Evolutionary conservation across 2,797 vertebrate species (phyloP), one percentile per base, ranked within the genome.

Genomic region (Manis pentadactyla): DNA sequence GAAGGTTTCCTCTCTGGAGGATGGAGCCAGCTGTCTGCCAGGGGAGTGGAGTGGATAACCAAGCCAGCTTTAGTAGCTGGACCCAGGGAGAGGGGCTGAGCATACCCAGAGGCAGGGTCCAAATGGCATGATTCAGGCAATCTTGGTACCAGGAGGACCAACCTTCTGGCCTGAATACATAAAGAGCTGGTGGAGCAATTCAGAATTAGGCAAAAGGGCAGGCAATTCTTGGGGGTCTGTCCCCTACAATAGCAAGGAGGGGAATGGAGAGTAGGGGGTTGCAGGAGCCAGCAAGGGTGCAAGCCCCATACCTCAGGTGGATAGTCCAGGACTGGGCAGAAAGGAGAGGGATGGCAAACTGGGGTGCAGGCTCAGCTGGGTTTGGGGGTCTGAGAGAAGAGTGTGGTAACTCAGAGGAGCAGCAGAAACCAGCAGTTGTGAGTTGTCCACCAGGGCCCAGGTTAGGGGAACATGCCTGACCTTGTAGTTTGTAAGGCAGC

Each of bases 251-350:
- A 34, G 31, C 11, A 81, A 68, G 42, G 27, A 46, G n/a, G 68
- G 34, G 15, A 66, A 39, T 12, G 17, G 49, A 71, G 25, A 37
- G 23, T 19, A 18, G 18, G n/a, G 34, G 15, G 6, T 39, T 42
- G 4, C 2, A n/a, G 29, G 34, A 27, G 23, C 23, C 27, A 42
- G 34, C 13, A 37, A 17, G 15, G 34, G 9, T 12, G 5, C 0
- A 21, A 64, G 68, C 4, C 14, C n/a, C 19, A n/a, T 39, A 21
- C 4, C 37, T 49, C n/a, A 55, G 29, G 15, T 18, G 31, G 49
- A n/a, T 14, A 25, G 11, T 2, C 39, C 34, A 42, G 53, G 83
- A 49, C 0, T 53, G 39, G n/a, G 46, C 51, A 73, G 37, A 86
- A 71, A 19, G 51, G 19, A 71, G 37, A 8, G 34, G 13, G 29